Base-by-base conservation (phyloP, 2,113 vertebrate species). In the Steatornis caripensis region DNA sequence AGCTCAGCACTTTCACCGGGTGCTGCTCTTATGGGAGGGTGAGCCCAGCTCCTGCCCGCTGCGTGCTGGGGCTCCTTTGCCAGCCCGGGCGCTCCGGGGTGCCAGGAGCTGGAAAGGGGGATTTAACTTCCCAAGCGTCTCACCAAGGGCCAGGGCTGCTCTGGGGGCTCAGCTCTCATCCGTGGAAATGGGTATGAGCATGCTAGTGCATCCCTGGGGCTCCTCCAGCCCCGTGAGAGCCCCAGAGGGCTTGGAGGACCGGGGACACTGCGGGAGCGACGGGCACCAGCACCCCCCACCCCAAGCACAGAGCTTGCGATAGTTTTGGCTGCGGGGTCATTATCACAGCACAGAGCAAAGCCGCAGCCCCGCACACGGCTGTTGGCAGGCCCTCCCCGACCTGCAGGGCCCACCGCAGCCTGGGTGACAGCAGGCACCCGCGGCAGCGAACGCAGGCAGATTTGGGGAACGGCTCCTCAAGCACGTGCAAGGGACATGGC, bases 141-240 rank as follows among this genome's bases (percentile, higher is more conserved):
- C 15, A 0, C 15, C 0, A 0, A 21, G 39, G 46, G n/a, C 29
- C 10, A 23, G 29, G 60, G 53, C 21, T 37, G 26, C 62, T 16
- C 46, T 14, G 8, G 29, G 36, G 36, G 14, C 82, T 81, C 49
- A 70, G 83, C 18, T 70, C n/a, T 58, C 14, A n/a, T 1, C 34
- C 10, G 0, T 4, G 7, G 34, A 29, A 60, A 72, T 0, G 8
- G 23, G 58, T 4, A 55, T 0, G 0, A 65, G 20, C 1, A 0
- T 12, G 17, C 14, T 26, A 20, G 17, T 4, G 24, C 11, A 12
- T 11, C 39, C 65, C 30, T 16, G 15, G 0, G 2, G 16, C 41
- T 55, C 17, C 53, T 71, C 37, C 80, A 80, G 68, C 39, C 57
- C 61, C 53, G 19, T 3, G 1, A 46, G 30, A 54, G 21, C 34